Evolutionary conservation across 2,888 invertebrate genomes (phyloP), one percentile per base, ranked within the genome.

Genomic region (Dysmachus trigonus): DNA sequence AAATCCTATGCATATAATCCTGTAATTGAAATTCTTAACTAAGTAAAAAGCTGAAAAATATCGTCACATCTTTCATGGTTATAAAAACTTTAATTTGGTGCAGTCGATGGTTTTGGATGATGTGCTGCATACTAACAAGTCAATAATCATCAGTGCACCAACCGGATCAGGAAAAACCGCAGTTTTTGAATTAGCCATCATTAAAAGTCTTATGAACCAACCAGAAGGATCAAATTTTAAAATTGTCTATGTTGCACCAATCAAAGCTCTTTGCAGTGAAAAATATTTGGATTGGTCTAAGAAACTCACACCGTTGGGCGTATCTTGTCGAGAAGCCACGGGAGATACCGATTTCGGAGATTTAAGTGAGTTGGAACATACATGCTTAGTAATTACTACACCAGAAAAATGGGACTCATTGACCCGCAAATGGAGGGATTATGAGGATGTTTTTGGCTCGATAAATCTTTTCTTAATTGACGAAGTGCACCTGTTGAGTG

Each of bases 351-450:
- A 96, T 85, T 89, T 92, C 13, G 93, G 94, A 7, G 95, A 96
- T 88, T 94, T 94, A 85, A 62, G 73, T 51, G 93, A 93, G 35
- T 88, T 93, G 31, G 91, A 92, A 77, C 91, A 92, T 0, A 93
- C 93, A 86, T 94, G 96, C 89, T 92, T 95, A 77, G 94, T 97
- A 89, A 94, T 96, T 89, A 96, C 96, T 2, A 97, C 97, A 0
- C 97, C 97, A 0, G 97, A 97, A 91, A 97, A 97, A 92, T 97
- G 96, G 96, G 97, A 97, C 91, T 95, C 95, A 88, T 90, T 97
- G 88, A 96, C 96, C 0, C 93, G 97, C 86, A 93, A 94, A 87
- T 96, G 96, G 96, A 94, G 93, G 88, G 95, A 96, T 89, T 94
- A 95, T 89, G 93, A 93, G 86, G 91, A 93, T 8, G 90, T 96